phyloP scores from a whole-genome alignment of 2,113 vertebrate species.

The Podarcis raffonei region DNA sequence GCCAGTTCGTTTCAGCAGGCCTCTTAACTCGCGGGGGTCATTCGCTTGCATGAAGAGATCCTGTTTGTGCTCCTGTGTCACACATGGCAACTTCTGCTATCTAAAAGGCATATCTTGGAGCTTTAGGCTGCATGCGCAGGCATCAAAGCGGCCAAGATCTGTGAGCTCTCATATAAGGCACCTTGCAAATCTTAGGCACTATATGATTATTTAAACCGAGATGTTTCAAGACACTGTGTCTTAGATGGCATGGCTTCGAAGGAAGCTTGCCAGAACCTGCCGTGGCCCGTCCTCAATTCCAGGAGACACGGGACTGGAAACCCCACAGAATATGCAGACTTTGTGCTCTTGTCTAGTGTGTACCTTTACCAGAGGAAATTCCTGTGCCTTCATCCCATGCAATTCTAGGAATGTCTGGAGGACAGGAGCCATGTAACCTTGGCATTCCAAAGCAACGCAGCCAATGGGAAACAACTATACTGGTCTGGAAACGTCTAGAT shows the following conservation, averaged over 20 bases:
- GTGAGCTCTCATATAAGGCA: background rate
- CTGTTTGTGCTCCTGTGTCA: background rate
- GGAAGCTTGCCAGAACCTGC: background rate
- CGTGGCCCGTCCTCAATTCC: background rate
- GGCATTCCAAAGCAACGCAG: too few relatives aligned
- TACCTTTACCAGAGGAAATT: background rate
- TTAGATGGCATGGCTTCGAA: background rate
- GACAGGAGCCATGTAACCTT: background rate
- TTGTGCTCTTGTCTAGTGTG: background rate
- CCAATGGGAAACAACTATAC: background rate
- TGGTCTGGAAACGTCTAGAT: background rate
- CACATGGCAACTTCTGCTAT: background rate
- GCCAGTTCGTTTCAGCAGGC: too few relatives aligned
- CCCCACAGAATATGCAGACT: background rate
- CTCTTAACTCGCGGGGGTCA: too few relatives aligned
- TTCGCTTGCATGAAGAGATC: too few relatives aligned
- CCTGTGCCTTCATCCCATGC: background rate
- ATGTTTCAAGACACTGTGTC: background rate
- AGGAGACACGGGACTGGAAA: background rate
- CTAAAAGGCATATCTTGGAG: background rate
- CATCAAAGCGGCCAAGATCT: background rate
- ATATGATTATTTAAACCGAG: background rate
- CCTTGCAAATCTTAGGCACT: background rate
- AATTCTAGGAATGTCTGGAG: background rate
- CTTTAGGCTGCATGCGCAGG: too few relatives aligned